phyloP scores from a whole-genome alignment of 2,797 vertebrate genomes.

The Parauchenoglanis punctatus region DNA sequence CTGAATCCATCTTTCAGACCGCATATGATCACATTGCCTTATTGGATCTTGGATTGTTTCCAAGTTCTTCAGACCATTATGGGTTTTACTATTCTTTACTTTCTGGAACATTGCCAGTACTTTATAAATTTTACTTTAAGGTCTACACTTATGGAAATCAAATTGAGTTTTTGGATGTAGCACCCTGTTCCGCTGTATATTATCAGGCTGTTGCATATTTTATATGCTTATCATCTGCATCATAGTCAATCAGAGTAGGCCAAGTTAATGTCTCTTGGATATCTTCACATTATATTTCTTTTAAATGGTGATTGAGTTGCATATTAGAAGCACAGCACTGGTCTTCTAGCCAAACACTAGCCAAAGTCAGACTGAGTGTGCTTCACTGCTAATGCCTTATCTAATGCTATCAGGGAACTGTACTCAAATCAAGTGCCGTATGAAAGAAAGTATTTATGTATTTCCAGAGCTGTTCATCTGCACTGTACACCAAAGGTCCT shows the following conservation, averaged over 20 bases:
- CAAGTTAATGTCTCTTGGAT: neutral
- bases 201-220: neutral
- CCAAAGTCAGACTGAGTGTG: neutral
- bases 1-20: neutral
- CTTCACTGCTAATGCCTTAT: slow-evolving; percentile 21
- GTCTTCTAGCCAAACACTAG: neutral
- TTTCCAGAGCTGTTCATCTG: neutral
- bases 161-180: neutral
- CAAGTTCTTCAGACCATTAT: neutral
- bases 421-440: neutral
- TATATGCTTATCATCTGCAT: neutral
- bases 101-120: neutral
- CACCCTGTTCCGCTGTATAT: neutral
- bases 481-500: slow-evolving; percentile 34
- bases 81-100: neutral
- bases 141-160: neutral
- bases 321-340: neutral
- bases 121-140: neutral
- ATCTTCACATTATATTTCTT: neutral
- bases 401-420: slow-evolving; percentile 22
- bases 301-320: neutral
- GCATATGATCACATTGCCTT: neutral
- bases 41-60: neutral
- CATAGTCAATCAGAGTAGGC: neutral
- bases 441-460: slow-evolving; percentile 12